Conservation (phyloP, 2,888 invertebrate genomes). For the Rosalia funebris region DNA sequence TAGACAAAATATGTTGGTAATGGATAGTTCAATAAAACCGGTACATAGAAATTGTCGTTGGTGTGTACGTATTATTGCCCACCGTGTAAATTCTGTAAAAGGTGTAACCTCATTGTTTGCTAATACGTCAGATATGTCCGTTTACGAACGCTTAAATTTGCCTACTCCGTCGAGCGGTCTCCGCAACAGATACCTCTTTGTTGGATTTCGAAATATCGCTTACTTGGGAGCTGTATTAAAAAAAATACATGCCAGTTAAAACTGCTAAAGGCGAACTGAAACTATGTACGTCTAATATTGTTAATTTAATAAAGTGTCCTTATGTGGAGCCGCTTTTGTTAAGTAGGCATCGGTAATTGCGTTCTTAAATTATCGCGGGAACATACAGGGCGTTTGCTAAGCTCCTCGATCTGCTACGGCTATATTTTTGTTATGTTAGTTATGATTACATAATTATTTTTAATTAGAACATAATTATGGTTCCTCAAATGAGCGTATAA, state of each 20-base stretch:
- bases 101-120: conserved; percentile 42
- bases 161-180: conserved; percentile 15
- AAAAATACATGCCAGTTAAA: neutral
- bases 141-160: conserved; percentile 34
- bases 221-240: too few species aligned
- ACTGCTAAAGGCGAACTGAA: neutral
- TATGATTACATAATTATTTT: conserved; percentile 1
- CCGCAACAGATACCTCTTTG: neutral
- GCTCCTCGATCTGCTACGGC: too few species aligned
- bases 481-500: neutral
- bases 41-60: too few species aligned
- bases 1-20: too few species aligned
- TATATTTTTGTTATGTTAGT: too few species aligned
- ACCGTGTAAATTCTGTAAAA: conserved; percentile 38
- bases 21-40: too few species aligned
- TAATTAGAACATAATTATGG: neutral
- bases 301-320: neutral
- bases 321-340: neutral
- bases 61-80: too few species aligned
- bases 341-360: too few species aligned
- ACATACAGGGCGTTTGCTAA: too few species aligned
- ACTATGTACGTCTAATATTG: neutral
- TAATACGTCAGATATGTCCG: conserved; percentile 34
- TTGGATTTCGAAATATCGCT: conserved; percentile 13
- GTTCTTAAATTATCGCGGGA: too few species aligned